Evolutionary conservation across 2,113 vertebrate species (phyloP).

Genomic region (Acanthisitta chloris): DNA sequence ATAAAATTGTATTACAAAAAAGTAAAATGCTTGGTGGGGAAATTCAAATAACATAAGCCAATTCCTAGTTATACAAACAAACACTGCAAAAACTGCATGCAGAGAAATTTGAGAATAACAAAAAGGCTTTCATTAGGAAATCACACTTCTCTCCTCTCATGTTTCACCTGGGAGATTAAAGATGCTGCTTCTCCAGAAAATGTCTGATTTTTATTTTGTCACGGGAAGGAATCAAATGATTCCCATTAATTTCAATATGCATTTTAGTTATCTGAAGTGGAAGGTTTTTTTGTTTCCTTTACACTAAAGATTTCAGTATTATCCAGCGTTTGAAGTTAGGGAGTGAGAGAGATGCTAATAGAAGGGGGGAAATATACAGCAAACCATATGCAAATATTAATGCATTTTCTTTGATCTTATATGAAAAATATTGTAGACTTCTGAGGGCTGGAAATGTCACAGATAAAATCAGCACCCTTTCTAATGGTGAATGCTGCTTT

Average conservation of each 20-base stretch:
- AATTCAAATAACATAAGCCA: slow-evolving; percentile 16
- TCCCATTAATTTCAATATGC: slow-evolving; percentile 31
- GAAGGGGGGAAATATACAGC: neutral
- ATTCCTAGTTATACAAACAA: slow-evolving; percentile 18
- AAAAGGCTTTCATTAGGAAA: slow-evolving; percentile 15
- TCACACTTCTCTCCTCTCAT: neutral
- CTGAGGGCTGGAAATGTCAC: slow-evolving; percentile 50
- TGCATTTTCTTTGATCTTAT: slow-evolving; percentile 59
- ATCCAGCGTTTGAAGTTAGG: slow-evolving; percentile 23
- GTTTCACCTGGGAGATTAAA: slow-evolving; percentile 22
- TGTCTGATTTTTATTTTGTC: slow-evolving; percentile 48
- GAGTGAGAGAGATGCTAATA: slow-evolving; percentile 9
- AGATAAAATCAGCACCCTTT: slow-evolving; percentile 58
- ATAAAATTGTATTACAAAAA: slow-evolving; percentile 23
- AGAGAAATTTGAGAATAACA: slow-evolving; percentile 32
- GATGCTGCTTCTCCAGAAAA: neutral
- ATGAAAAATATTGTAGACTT: slow-evolving; percentile 56
- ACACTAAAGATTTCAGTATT: slow-evolving; percentile 24
- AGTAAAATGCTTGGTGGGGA: slow-evolving; percentile 18
- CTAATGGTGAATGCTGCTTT: slow-evolving; percentile 39
- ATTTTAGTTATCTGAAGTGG: slow-evolving; percentile 26
- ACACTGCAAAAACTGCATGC: neutral
- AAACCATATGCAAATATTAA: slow-evolving; percentile 49
- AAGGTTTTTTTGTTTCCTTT: slow-evolving; percentile 40
- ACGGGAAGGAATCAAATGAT: slow-evolving; percentile 21